Evolutionary conservation across 2,888 invertebrate species (phyloP).

Genomic region (Trilocha varians): DNA sequence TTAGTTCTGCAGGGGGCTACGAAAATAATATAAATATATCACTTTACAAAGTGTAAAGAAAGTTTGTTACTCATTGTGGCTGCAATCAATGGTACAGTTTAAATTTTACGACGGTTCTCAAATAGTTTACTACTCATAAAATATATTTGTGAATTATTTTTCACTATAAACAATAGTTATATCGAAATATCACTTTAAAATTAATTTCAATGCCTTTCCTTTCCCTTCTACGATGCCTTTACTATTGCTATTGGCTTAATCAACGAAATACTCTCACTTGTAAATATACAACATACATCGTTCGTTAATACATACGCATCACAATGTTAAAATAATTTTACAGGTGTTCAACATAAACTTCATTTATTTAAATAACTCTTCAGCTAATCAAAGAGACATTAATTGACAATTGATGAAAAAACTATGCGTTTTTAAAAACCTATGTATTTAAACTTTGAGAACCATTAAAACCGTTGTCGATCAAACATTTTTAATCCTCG

Average conservation of each 20-base stretch:
- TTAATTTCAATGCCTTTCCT: no score
- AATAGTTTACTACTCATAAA: constrained; percentile 11
- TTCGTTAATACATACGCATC: no score
- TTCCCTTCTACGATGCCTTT: no score
- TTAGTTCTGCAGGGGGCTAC: constrained; percentile 40
- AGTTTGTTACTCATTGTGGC: constrained; percentile 64
- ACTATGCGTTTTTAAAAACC: not conserved
- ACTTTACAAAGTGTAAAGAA: constrained; percentile 55
- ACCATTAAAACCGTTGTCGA: constrained; percentile 33
- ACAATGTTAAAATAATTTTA: no score
- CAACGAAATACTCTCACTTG: no score
- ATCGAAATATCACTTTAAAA: no score
- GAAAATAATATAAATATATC: constrained; percentile 69
- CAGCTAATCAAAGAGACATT: no score
- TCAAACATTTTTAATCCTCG: constrained; percentile 46
- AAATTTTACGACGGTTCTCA: constrained; percentile 36
- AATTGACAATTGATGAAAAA: not conserved
- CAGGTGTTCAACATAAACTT: no score
- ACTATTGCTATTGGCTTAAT: no score
- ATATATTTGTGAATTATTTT: not conserved
- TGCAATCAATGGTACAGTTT: constrained; percentile 54
- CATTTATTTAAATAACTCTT: no score
- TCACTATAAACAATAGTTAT: not conserved
- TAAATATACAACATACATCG: no score
- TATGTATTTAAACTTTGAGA: constrained; percentile 42